These are phyloP conservation scores for Astur gentilis DNA, from an alignment of 2,113 vertebrate genomes.

Conservation along the genomic window DNA sequence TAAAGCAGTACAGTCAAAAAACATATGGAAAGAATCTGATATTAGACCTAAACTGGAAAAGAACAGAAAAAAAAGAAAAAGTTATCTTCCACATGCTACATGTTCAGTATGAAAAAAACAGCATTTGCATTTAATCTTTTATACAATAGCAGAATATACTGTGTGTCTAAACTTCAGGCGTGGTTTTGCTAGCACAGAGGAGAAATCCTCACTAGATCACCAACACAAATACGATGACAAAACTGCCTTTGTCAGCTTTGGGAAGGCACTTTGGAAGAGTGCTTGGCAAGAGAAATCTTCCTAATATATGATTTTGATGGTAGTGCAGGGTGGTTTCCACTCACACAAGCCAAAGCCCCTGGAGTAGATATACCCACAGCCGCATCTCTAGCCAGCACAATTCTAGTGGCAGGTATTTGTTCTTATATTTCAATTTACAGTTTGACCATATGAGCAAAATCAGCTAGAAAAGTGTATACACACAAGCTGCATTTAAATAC, in stretches of 20 bases:
- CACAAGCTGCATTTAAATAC: neutral
- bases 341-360: neutral
- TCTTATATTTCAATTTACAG: neutral
- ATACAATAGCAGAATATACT: neutral
- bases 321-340: neutral
- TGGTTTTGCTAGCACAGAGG: neutral
- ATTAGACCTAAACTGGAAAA: slow-evolving; percentile 93
- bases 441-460: neutral
- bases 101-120: neutral
- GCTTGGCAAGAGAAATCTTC: neutral
- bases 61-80: slow-evolving; percentile 26
- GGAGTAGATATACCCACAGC: neutral
- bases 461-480: neutral
- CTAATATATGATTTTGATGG: neutral
- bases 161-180: neutral
- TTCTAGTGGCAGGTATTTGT: neutral
- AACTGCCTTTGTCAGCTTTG: neutral
- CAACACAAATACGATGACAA: neutral
- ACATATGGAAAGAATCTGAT: slow-evolving; percentile 99
- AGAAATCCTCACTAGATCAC: neutral
- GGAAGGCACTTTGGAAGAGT: neutral
- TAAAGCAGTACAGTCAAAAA: slow-evolving; percentile 98
- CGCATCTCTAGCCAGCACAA: neutral
- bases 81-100: neutral
- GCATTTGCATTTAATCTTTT: neutral